These are phyloP conservation scores for Thalassarche chlororhynchos DNA, from an alignment of 2,113 vertebrate species.

Conservation along the genomic window DNA sequence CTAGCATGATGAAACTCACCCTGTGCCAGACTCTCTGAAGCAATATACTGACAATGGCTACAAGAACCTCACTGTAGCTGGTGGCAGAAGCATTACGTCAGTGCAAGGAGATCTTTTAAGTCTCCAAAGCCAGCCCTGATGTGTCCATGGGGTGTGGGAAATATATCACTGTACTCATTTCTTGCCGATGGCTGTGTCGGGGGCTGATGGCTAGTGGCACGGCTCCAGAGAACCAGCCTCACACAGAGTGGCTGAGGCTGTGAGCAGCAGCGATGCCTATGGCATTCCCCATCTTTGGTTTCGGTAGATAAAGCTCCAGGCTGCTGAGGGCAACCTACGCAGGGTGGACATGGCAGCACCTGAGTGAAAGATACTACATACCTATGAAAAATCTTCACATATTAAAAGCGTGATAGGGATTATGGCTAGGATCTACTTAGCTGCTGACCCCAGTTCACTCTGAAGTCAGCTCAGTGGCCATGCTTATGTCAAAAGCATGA, in stretches of 20 bases:
- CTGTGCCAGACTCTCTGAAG: neutral
- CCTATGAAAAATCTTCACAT: neutral
- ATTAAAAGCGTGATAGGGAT: neutral
- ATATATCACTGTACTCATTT: neutral
- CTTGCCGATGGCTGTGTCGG: neutral
- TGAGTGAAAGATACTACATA: neutral
- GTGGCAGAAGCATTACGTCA: neutral
- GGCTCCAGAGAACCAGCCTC: neutral
- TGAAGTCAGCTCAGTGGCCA: neutral
- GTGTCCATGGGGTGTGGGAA: neutral
- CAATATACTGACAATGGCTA: neutral
- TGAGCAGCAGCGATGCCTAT: neutral
- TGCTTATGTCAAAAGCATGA: neutral
- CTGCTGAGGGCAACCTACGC: neutral
- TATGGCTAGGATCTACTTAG: neutral
- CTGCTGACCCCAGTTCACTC: neutral
- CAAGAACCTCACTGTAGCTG: neutral
- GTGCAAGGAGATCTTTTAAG: neutral
- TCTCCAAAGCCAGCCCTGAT: neutral
- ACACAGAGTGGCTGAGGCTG: neutral
- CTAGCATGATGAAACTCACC: neutral
- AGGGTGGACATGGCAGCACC: accelerated
- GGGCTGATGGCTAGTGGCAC: neutral
- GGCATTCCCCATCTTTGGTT: neutral
- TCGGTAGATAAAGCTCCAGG: neutral